phyloP scores from a whole-genome alignment of 1,140 invertebrate genomes.

The Littorina saxatilis region DNA sequence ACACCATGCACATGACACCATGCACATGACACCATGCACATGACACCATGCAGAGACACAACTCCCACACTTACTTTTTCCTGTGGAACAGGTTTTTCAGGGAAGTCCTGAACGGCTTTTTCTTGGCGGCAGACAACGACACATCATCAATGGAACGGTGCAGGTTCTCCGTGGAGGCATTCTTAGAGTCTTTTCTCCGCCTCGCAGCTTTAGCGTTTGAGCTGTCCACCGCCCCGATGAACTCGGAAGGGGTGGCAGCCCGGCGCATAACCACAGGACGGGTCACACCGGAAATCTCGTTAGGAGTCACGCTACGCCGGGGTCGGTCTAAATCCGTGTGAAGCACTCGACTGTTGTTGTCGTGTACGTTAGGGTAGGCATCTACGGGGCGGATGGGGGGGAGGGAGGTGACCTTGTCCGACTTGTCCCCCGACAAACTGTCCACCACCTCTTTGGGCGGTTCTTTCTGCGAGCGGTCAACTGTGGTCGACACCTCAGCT shows the following conservation, averaged over 20 bases:
- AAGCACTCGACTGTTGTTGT: background rate
- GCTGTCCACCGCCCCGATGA: background rate
- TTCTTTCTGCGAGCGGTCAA: constrained; percentile 8
- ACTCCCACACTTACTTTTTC: constrained; percentile 27
- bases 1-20: too few species aligned
- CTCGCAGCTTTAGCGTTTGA: background rate
- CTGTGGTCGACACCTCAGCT: background rate
- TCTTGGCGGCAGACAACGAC: constrained; percentile 20
- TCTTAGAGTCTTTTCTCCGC: constrained; percentile 21
- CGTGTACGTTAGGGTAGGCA: background rate
- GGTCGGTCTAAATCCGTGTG: background rate
- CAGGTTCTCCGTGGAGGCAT: constrained; percentile 10
- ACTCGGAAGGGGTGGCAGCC: constrained; percentile 16
- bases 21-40: too few species aligned
- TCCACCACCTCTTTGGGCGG: constrained; percentile 5
- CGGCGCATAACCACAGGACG: background rate
- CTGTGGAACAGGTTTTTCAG: constrained; percentile 35
- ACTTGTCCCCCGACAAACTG: background rate
- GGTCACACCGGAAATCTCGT: background rate
- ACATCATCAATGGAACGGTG: constrained; percentile 32
- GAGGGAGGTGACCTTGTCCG: background rate
- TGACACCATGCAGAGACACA: background rate
- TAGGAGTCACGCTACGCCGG: constrained; percentile 4
- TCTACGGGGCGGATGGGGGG: constrained; percentile 10
- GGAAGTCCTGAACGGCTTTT: constrained; percentile 32